phyloP scores from a whole-genome alignment of 64 coral and sea anemone genomes.

The Montipora efflorescens region DNA sequence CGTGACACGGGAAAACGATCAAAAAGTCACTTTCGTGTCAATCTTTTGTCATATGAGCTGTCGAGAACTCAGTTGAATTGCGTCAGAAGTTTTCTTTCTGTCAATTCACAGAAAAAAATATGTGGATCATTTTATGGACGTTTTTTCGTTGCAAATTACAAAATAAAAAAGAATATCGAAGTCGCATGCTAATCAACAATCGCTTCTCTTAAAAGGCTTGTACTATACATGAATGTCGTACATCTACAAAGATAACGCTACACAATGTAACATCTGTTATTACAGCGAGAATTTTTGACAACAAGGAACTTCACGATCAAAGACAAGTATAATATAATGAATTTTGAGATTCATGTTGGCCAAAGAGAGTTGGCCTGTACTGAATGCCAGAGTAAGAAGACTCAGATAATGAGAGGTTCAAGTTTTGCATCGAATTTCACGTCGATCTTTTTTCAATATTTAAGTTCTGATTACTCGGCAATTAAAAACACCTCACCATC shows the following conservation, averaged over 20 bases:
- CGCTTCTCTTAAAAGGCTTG: not conserved
- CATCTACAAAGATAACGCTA: not conserved
- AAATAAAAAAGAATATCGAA: not conserved
- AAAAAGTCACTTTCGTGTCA: not conserved
- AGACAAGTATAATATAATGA: not conserved
- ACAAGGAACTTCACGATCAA: not conserved
- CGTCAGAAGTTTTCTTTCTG: not conserved
- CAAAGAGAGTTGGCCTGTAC: not conserved
- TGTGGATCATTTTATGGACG: not conserved
- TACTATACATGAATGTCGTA: not conserved
- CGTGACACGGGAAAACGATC: not conserved
- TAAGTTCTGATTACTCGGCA: not conserved
- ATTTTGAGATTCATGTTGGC: not conserved
- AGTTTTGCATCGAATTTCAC: not conserved
- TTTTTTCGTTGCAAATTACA: not conserved
- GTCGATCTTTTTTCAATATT: constrained; percentile 4
- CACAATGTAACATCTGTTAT: constrained; percentile 8
- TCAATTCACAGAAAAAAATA: not conserved
- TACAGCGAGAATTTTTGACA: not conserved
- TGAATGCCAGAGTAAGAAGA: not conserved
- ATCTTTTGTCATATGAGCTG: not conserved
- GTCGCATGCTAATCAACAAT: constrained; percentile 1
- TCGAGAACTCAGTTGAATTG: not conserved
- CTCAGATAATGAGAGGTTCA: not conserved
- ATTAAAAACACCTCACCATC: constrained; percentile 5